Percentiles rank a stretch among this genome's conserved stretches.
phyloP scores from a whole-genome alignment of 2,113 vertebrate genomes.

The Anthoscopus minutus region DNA sequence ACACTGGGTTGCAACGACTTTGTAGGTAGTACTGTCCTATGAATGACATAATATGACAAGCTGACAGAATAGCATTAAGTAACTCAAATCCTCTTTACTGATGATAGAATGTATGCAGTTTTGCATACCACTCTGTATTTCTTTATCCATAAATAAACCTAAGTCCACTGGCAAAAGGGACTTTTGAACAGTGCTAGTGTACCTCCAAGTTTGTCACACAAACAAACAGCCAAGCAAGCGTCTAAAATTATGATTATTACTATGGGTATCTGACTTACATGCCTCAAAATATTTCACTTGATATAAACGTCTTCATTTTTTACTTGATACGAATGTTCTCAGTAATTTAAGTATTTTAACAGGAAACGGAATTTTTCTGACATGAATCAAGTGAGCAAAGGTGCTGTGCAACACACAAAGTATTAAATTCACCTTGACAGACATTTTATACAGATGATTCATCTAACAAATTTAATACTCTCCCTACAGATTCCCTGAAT shows the following conservation, averaged over 20 bases:
- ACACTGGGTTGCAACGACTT: neutral
- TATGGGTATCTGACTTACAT: neutral
- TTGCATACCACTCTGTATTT: neutral
- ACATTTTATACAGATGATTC: neutral
- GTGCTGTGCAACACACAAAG: neutral
- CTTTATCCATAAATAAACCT: neutral
- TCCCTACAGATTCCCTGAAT: neutral
- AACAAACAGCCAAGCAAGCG: neutral
- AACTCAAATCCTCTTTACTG: neutral
- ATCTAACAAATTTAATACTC: neutral
- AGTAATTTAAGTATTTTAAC: neutral
- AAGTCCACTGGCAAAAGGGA: neutral
- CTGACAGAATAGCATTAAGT: neutral
- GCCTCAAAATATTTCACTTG: neutral
- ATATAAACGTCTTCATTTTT: neutral
- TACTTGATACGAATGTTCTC: neutral
- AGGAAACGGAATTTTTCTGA: neutral
- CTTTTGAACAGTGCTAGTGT: neutral
- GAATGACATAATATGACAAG: neutral
- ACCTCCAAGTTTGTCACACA: neutral
- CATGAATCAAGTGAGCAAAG: neutral
- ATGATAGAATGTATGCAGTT: neutral
- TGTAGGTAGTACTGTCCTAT: neutral
- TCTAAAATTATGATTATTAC: neutral
- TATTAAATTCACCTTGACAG: neutral